Percentiles rank a stretch among this genome's conserved stretches.
Conservation (phyloP, 2,888 invertebrate genomes). For the Blera fallax region DNA sequence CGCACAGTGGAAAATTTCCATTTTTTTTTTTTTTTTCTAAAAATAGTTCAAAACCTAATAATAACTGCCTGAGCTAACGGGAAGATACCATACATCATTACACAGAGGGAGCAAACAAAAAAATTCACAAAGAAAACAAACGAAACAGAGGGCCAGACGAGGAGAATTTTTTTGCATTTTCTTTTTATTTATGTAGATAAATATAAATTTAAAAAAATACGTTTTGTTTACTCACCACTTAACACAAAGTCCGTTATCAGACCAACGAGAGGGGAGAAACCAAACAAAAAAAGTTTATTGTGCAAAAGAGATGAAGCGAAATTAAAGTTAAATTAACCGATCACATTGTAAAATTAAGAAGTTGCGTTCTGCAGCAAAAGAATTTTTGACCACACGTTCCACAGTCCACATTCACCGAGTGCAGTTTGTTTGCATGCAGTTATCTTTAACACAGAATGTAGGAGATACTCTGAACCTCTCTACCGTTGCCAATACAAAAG, state of each 20-base stretch:
- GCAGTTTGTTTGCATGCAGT: neutral
- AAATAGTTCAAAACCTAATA: conserved; percentile 7
- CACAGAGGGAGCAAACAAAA: neutral
- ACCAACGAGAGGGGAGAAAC: conserved; percentile 8
- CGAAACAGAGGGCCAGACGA: neutral
- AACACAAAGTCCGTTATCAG: neutral
- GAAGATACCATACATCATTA: neutral
- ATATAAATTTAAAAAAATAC: neutral
- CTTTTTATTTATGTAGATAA: neutral
- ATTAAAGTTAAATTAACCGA: conserved; percentile 15
- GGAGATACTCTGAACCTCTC: neutral
- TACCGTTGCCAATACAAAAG: conserved; percentile 13
- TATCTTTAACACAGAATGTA: neutral
- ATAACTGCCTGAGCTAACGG: neutral
- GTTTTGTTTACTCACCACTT: conserved; percentile 37
- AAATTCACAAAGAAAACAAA: neutral
- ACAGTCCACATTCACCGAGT: conserved; percentile 62
- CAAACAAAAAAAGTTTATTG: conserved; percentile 2
- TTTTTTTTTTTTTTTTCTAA: conserved; percentile 9
- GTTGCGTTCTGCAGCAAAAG: conserved; percentile 3
- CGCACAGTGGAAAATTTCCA: conserved; percentile 50
- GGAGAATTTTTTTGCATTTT: neutral
- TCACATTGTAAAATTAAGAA: conserved; percentile 50
- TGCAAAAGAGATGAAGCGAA: conserved; percentile 49
- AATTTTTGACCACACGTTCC: conserved; percentile 33